phyloP scores from a whole-genome alignment of 2,797 vertebrate genomes.

The Pempheris klunzingeri region DNA sequence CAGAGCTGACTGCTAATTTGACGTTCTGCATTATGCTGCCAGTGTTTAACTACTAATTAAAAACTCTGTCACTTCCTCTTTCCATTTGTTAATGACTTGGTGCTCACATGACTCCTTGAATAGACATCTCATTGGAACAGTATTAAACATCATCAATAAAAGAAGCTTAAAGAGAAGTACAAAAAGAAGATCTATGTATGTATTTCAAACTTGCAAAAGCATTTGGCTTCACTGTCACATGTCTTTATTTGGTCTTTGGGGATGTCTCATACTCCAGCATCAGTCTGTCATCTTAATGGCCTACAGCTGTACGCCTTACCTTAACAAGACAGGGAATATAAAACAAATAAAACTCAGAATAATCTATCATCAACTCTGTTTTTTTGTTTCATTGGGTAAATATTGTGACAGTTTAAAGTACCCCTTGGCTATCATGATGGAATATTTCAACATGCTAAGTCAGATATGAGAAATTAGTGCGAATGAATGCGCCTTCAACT shows the following conservation, averaged over 20 bases:
- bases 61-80: neutral
- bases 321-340: neutral
- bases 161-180: no score
- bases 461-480: no score
- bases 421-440: neutral
- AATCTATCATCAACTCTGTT: neutral
- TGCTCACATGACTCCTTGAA: neutral
- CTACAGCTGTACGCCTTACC: neutral
- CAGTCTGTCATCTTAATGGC: neutral
- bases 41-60: neutral
- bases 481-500: neutral
- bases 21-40: neutral
- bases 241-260: no score
- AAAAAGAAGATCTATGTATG: no score
- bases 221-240: no score
- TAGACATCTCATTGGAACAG: no score
- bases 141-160: no score
- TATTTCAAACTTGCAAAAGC: no score
- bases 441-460: neutral
- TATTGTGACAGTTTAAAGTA: neutral
- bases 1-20: neutral
- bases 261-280: no score
- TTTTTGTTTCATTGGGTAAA: neutral
- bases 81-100: constrained; percentile 6
- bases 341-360: neutral